Evolutionary conservation across 2,797 vertebrate species (phyloP).

Genomic region (Glossophaga mutica): DNA sequence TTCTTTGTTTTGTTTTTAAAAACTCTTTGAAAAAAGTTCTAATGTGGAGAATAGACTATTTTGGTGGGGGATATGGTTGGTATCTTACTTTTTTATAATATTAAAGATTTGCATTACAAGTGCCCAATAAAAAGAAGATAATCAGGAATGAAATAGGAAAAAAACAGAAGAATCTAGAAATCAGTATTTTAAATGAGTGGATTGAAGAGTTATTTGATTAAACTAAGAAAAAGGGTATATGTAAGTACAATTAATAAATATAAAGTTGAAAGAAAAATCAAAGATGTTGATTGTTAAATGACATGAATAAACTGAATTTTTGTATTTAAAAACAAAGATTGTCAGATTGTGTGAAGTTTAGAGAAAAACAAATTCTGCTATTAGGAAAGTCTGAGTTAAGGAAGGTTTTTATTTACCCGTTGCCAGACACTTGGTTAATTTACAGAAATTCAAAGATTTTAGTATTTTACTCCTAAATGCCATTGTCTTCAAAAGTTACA

Average conservation of each 20-base stretch:
- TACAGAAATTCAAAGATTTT: background rate
- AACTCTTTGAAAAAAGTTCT: background rate
- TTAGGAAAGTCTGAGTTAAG: background rate
- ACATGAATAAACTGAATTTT: background rate
- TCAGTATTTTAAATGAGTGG: background rate
- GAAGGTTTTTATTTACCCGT: background rate
- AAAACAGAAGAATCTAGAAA: background rate
- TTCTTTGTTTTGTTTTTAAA: slow-evolving; percentile 31
- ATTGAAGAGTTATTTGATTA: background rate
- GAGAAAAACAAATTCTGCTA: background rate
- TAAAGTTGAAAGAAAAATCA: slow-evolving; percentile 21
- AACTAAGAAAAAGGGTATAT: background rate
- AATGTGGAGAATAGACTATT: background rate
- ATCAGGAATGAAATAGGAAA: background rate
- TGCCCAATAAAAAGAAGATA: background rate
- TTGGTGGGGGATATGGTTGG: background rate
- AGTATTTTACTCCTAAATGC: background rate
- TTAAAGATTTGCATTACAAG: background rate
- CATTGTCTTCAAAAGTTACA: background rate
- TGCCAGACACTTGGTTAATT: background rate
- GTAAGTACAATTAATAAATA: background rate
- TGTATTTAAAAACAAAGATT: slow-evolving; percentile 19
- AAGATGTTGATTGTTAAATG: background rate
- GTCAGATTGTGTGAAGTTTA: background rate
- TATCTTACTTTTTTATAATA: background rate